These are phyloP conservation scores for Hemibagrus wyckioides DNA, from an alignment of 2,113 vertebrate species.

Conservation along the genomic window DNA sequence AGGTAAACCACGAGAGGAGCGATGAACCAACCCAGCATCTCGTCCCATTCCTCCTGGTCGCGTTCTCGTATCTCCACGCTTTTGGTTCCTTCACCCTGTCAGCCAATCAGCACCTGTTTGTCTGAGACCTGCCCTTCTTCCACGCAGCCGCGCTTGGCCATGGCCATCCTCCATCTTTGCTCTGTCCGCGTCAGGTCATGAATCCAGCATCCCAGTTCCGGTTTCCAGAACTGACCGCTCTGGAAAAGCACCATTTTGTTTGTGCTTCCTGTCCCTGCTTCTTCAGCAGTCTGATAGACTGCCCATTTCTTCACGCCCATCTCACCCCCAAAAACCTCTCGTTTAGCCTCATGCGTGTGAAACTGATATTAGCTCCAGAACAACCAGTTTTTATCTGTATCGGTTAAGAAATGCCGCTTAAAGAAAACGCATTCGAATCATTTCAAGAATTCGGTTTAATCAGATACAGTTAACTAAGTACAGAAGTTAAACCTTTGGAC, in stretches of 20 bases:
- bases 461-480: too few relatives aligned
- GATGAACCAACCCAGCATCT: background rate
- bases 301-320: background rate
- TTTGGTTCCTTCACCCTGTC: background rate
- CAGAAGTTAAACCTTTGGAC: background rate
- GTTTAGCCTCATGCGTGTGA: background rate
- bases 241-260: background rate
- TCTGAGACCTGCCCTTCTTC: conserved; percentile 39
- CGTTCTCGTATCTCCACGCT: background rate
- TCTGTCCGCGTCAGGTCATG: conserved; percentile 8
- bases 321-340: background rate
- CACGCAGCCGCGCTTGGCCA: conserved; percentile 1
- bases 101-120: conserved; percentile 29
- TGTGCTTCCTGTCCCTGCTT: background rate
- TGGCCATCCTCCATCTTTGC: conserved; percentile 31
- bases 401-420: too few relatives aligned
- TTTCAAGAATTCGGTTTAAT: too few relatives aligned
- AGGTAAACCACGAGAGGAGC: conserved; percentile 78
- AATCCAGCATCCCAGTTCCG: background rate
- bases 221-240: background rate
- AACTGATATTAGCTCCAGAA: background rate
- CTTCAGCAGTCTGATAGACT: background rate
- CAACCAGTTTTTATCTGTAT: background rate
- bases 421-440: background rate
- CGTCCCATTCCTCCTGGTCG: background rate